Base-by-base conservation (phyloP, 2,797 vertebrate genomes). In the Crax fasciolata region DNA sequence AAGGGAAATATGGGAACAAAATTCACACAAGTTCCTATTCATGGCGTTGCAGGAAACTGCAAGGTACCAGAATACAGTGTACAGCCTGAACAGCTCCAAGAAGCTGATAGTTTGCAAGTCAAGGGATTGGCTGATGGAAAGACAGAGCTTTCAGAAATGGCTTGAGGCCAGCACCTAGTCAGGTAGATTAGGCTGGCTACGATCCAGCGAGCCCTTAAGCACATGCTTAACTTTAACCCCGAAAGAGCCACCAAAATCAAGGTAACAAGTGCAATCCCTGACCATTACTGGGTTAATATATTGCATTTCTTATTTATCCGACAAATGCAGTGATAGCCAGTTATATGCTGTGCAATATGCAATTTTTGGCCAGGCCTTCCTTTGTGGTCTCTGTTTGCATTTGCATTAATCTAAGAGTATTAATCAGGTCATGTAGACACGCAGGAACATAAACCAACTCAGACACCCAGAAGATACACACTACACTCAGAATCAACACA, bases 401-500 rank as follows among this genome's bases (percentile, higher is more conserved):
- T 89, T 93, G 61, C 63, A 79, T 95, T 89, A 93, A 95, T 81
- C 81, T 92, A 71, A 59, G 81, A 84, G 41, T 77, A 93, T 90
- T 95, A 94, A 93, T 54, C 72, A 92, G 94, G 77, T 89, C 92
- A 44, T 48, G 83, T n/a, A 94, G 95, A 90, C 88, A 92, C 80
- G 85, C 86, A 93, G 90, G 74, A 90, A 82, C 67, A 76, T 73
- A 94, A 96, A 95, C 63, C 92, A 84, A 81, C 43, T 35, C 86
- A 62, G 93, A 88, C 80, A 95, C 67, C 85, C 83, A 28, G 13
- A 88, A 93, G 74, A 94, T 73, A 92, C 83, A 93, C 80, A 87
- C 66, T 48, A 86, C 80, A 28, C 59, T 91, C 80, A 84, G 90
- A 76, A 91, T 86, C 70, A 95, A 90, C 90, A 93, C 84, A 76